Conservation (phyloP, 2,797 vertebrate species). For the Gallirallus australis region DNA sequence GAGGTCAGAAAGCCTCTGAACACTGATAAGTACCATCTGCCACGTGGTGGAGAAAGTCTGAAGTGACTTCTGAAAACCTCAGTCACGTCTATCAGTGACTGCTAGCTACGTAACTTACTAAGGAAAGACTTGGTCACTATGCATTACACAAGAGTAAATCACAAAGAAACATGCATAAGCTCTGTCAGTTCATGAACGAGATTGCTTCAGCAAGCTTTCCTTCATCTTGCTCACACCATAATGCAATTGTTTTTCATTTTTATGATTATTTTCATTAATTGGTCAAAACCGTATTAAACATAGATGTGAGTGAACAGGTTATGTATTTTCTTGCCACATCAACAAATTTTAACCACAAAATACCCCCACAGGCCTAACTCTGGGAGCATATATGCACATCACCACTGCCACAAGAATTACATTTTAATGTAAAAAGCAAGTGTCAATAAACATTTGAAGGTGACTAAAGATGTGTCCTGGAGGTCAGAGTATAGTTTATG, state of each 20-base stretch:
- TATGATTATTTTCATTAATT: background rate
- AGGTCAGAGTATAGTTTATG: background rate
- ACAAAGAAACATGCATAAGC: background rate
- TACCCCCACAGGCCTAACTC: background rate
- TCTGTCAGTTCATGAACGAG: background rate
- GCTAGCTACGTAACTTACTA: rapidly evolving
- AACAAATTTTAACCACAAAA: background rate
- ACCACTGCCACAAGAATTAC: background rate
- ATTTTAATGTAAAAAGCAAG: background rate
- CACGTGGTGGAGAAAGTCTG: background rate
- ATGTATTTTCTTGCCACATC: background rate
- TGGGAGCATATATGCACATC: background rate
- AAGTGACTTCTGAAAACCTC: background rate
- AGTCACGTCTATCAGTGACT: background rate
- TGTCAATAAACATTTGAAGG: background rate
- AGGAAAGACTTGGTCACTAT: background rate
- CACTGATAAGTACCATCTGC: background rate
- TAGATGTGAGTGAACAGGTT: rapidly evolving
- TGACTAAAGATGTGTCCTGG: background rate
- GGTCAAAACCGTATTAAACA: background rate
- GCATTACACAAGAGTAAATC: background rate
- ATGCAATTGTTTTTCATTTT: rapidly evolving
- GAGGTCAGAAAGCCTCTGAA: background rate
- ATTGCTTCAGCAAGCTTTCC: background rate
- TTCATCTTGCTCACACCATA: background rate